Base-by-base conservation (phyloP, 2,113 vertebrate species). In the Glaucomys volans region DNA sequence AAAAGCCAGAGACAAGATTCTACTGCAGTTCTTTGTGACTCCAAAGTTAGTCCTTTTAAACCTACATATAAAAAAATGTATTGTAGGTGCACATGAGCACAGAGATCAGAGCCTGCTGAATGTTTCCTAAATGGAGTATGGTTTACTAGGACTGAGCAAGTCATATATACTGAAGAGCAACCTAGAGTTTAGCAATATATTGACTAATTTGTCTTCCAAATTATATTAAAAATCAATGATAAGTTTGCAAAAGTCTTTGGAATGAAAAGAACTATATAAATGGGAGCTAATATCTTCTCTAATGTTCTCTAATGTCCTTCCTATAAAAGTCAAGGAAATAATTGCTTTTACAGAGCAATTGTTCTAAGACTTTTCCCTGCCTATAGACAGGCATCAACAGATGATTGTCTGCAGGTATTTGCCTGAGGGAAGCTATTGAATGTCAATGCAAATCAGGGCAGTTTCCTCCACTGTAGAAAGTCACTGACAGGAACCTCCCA, bases 391-490 rank as follows among this genome's bases (percentile, higher is more conserved):
- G 71, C 83, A 95, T 96, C 69, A 87, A 74, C 91, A 94, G 75
- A 80, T 82, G 95, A 94, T 24, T 94, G 50, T 97, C 97, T 97
- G 87, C 32, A 94, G 86, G 92, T 95, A 94, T 94, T 94, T 97
- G 96, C 97, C 94, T 94, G 79, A 44, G 77, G 92, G 80, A 96
- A 95, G 85, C 54, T 95, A 95, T 85, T 97, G 93, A 92, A 96
- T 95, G 93, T 96, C 96, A 97, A 0, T 95, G 97, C 28, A 97
- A 98, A 97, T 97, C 93, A 96, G 80, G 89, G 71, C 86, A 97
- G 54, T 71, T 96, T 93, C 66, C 88, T 97, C 94, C 93, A 74
- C 52, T 85, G 66, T 66, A 96, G 94, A 93, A 95, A 83, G 72
- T 97, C 91, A 93, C 85, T 93, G 77, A 42, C 69, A 94, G 59